Evolutionary conservation across 2,113 vertebrate species (phyloP).

Genomic region (Antidorcas marsupialis): DNA sequence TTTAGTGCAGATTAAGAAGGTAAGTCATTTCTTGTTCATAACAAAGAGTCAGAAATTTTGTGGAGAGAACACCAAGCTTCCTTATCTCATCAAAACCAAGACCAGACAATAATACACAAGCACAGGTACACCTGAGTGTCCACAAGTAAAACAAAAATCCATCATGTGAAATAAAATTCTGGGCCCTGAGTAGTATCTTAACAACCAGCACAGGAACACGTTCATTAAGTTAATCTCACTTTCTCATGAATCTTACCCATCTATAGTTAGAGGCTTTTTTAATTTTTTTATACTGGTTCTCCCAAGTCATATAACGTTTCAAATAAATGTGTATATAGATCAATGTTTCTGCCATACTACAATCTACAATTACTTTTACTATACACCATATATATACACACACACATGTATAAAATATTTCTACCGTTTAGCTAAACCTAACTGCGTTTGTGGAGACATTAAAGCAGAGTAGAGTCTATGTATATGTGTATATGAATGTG

Average conservation of each 20-base stretch:
- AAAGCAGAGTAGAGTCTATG: neutral
- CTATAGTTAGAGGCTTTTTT: neutral
- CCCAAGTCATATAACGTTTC: neutral
- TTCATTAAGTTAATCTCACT: neutral
- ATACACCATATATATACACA: neutral
- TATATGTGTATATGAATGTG: neutral
- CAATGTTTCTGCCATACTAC: neutral
- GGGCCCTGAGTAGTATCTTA: neutral
- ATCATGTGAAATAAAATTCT: neutral
- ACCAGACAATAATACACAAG: neutral
- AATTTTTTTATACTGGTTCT: neutral
- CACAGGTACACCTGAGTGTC: neutral
- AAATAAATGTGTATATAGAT: neutral
- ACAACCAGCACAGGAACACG: neutral
- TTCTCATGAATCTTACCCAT: slow-evolving; percentile 1
- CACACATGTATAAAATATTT: neutral
- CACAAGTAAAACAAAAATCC: neutral
- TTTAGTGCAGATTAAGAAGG: neutral
- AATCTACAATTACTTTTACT: slow-evolving; percentile 15
- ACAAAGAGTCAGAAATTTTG: neutral
- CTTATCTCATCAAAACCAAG: neutral
- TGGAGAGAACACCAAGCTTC: neutral
- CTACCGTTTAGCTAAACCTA: neutral
- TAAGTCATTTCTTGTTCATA: neutral
- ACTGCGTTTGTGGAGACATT: neutral